These are phyloP conservation scores for Myotis pilosus DNA, from an alignment of 2,797 vertebrate species.

Conservation along the genomic window DNA sequence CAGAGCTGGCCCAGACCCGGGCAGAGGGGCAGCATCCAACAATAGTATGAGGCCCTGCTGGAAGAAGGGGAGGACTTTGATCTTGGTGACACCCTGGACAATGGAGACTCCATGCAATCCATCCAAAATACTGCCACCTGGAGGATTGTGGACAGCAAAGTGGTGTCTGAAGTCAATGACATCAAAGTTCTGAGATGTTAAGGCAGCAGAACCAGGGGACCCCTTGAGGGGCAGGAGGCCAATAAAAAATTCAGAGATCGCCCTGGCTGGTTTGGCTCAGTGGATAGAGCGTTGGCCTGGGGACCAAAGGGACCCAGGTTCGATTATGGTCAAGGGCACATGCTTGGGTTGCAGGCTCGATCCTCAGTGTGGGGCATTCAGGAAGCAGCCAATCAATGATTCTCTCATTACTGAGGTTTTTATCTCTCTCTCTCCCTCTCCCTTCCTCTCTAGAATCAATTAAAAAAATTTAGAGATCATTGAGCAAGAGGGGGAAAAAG, in stretches of 20 bases:
- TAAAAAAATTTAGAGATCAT: background rate
- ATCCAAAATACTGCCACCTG: background rate
- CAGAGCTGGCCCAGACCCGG: background rate
- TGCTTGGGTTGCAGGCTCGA: too few species aligned
- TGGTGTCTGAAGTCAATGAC: background rate
- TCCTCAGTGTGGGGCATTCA: too few species aligned
- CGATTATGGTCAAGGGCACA: too few species aligned
- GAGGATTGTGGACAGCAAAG: background rate
- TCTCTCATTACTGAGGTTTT: too few species aligned
- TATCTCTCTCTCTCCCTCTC: too few species aligned
- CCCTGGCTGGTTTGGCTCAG: too few species aligned
- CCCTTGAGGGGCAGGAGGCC: background rate
- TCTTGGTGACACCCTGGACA: background rate
- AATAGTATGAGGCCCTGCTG: background rate
- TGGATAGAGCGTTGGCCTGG: too few species aligned
- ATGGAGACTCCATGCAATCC: background rate
- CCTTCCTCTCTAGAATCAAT: too few species aligned
- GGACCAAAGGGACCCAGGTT: too few species aligned
- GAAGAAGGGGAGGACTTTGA: background rate
- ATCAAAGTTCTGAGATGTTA: background rate
- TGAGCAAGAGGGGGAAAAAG: background rate
- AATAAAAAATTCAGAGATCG: background rate
- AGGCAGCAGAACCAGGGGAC: background rate
- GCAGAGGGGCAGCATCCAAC: background rate
- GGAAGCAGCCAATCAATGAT: too few species aligned